A percentile compares a stretch with the other conserved stretches of the same genome.
Evolutionary conservation across 2,113 vertebrate species (phyloP).

Genomic region (Nothobranchius furzeri): DNA sequence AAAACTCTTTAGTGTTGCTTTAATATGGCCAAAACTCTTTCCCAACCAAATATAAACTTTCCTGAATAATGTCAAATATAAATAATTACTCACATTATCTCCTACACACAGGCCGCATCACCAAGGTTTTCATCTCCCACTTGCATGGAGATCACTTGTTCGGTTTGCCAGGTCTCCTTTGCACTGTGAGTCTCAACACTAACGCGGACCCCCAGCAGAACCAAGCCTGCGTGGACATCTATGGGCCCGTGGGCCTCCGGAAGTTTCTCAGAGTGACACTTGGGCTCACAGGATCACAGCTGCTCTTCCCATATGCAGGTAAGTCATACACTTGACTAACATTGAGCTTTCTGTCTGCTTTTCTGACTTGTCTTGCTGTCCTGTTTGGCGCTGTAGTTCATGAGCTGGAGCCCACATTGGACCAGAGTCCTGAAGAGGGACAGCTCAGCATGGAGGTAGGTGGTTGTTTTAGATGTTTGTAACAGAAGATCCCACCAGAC

Average conservation of each 20-base stretch:
- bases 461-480: neutral
- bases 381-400: constrained; percentile 75
- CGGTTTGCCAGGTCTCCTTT: constrained; percentile 91
- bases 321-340: constrained; percentile 10
- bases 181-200: constrained; percentile 88
- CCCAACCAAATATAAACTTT: too few species aligned
- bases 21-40: too few species aligned
- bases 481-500: too few species aligned
- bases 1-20: too few species aligned
- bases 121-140: constrained; percentile 95
- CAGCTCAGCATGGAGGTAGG: constrained; percentile 61
- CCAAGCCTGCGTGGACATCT: constrained; percentile 82
- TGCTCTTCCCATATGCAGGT: constrained; percentile 84
- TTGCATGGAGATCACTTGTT: constrained; percentile 94
- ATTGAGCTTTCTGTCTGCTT: too few species aligned
- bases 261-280: constrained; percentile 82
- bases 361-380: too few species aligned
- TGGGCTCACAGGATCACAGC: constrained; percentile 85
- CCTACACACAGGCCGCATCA: constrained; percentile 83
- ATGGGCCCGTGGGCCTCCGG: constrained; percentile 85
- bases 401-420: constrained; percentile 85
- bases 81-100: neutral
- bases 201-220: constrained; percentile 53
- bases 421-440: constrained; percentile 87
- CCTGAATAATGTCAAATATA: too few species aligned